These are phyloP conservation scores for Enteromius fasciolatus DNA, from an alignment of 2,797 vertebrate species.

Conservation along the genomic window DNA sequence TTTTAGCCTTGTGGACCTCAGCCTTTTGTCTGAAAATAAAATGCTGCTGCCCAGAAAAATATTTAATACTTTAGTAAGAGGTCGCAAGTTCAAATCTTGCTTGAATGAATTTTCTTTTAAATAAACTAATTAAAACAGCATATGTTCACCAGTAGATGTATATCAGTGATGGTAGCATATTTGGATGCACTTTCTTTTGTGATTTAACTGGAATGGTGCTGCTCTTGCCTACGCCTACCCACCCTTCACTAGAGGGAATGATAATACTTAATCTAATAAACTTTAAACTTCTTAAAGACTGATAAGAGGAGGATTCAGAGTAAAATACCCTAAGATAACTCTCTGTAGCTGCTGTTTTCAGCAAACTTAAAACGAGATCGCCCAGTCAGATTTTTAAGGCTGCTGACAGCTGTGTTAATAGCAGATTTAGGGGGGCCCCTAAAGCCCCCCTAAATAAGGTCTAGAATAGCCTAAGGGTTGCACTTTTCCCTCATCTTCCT, in stretches of 20 bases:
- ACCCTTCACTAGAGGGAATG: neutral
- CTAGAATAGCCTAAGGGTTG: conserved; percentile 20
- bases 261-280: conserved; percentile 25
- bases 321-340: conserved; percentile 15
- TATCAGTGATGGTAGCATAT: neutral
- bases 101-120: conserved; percentile 12
- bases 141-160: conserved; percentile 3
- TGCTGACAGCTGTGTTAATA: conserved; percentile 26
- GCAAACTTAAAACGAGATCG: conserved; percentile 21
- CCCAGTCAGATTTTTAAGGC: conserved; percentile 24
- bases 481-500: conserved; percentile 32
- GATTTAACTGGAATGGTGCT: conserved; percentile 14
- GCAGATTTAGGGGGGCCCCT: neutral
- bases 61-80: neutral
- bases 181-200: conserved; percentile 29
- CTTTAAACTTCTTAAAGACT: conserved; percentile 29
- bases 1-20: neutral
- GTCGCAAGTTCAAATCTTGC: conserved; percentile 27
- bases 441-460: conserved; percentile 25
- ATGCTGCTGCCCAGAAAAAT: conserved; percentile 1
- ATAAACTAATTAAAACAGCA: conserved; percentile 10
- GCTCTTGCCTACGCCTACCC: conserved; percentile 14
- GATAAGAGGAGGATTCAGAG: conserved; percentile 16
- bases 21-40: neutral
- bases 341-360: conserved; percentile 11